Evolutionary conservation across 2,797 vertebrate species (phyloP).

Genomic region (Mormyrus hasselquistii): DNA sequence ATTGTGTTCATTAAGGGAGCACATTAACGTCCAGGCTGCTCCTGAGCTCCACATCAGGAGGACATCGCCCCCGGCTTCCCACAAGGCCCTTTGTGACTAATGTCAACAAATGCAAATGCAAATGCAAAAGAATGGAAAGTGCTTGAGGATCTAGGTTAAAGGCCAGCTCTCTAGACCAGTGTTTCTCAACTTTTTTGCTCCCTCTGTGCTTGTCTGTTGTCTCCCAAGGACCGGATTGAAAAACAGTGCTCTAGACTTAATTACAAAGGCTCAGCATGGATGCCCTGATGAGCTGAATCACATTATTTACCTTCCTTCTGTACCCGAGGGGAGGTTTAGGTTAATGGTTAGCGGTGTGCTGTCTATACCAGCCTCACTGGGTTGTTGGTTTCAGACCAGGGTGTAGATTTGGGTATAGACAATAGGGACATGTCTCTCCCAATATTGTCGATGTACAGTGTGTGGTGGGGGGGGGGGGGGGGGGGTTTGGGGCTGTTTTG

Average conservation of each 20-base stretch:
- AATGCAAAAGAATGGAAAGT: neutral
- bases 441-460: neutral
- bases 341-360: neutral
- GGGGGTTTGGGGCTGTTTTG: neutral
- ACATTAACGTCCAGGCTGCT: neutral
- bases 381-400: neutral
- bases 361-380: neutral
- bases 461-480: neutral
- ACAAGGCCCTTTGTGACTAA: neutral
- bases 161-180: neutral
- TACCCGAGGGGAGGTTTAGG: neutral
- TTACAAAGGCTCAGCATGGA: neutral
- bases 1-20: neutral
- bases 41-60: neutral
- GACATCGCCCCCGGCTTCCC: neutral
- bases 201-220: neutral
- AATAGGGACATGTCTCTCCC: neutral
- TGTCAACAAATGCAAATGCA: neutral
- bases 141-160: neutral
- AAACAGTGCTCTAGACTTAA: neutral
- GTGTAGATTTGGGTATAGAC: neutral
- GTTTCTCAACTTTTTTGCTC: neutral
- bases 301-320: neutral
- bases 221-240: neutral
- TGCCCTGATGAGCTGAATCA: neutral